phyloP scores from a whole-genome alignment of 2,113 vertebrate genomes.

The Pedionomus torquatus region DNA sequence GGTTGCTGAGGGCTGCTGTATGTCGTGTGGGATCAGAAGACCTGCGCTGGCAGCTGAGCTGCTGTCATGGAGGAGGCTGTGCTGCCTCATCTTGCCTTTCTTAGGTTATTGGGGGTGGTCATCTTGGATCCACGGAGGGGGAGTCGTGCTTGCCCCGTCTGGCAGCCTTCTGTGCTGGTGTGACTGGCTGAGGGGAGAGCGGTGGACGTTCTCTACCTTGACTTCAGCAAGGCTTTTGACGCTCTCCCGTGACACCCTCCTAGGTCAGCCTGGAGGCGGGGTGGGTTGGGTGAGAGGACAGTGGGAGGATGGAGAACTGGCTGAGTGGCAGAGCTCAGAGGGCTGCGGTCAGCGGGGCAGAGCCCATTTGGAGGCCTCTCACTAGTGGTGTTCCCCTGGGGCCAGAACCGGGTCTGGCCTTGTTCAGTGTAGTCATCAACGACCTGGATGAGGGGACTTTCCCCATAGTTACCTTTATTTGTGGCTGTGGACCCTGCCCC shows the following conservation, averaged over 20 bases:
- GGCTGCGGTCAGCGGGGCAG: not conserved
- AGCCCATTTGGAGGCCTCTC: not conserved
- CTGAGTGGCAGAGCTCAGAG: not conserved
- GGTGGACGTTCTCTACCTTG: not conserved
- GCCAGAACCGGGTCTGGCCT: too few relatives aligned
- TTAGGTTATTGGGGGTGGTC: not conserved
- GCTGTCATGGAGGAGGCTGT: fast-evolving
- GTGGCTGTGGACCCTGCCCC: not conserved
- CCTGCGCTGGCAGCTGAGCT: not conserved
- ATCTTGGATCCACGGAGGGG: not conserved
- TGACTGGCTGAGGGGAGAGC: not conserved
- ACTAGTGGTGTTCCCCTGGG: not conserved
- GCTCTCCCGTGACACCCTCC: not conserved
- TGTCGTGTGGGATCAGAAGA: not conserved
- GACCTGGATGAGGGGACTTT: not conserved
- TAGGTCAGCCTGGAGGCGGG: not conserved
- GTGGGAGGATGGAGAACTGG: not conserved
- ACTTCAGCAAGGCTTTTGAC: not conserved
- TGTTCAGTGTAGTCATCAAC: not conserved
- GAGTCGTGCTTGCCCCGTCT: not conserved
- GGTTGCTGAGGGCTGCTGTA: not conserved
- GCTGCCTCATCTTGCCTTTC: not conserved
- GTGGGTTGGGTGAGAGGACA: not conserved
- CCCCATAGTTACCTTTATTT: not conserved
- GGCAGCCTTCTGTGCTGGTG: not conserved